These are phyloP conservation scores for Fundulus diaphanus DNA, from an alignment of 2,797 vertebrate species.

Conservation along the genomic window DNA sequence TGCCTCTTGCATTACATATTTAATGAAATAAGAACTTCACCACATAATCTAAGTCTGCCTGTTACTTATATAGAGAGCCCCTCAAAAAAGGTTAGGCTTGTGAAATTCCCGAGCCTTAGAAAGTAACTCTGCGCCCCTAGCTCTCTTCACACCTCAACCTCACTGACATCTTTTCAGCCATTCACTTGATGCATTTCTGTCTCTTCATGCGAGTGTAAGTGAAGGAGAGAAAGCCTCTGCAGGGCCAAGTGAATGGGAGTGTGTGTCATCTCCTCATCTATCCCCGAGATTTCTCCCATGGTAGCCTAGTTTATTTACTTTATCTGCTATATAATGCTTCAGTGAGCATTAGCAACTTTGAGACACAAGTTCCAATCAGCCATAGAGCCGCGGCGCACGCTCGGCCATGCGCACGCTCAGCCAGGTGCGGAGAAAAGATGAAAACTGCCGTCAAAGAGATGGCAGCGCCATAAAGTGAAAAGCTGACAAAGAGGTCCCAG, in stretches of 20 bases:
- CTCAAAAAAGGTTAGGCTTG: conserved; percentile 83
- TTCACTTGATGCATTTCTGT: conserved; percentile 49
- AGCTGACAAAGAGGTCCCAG: conserved; percentile 65
- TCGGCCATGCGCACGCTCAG: conserved; percentile 60
- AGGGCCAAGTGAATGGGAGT: conserved; percentile 33
- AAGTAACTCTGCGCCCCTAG: conserved; percentile 54
- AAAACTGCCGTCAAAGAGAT: conserved; percentile 56
- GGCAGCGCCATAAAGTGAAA: conserved; percentile 47
- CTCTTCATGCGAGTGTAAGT: conserved; percentile 49
- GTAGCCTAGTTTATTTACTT: conserved; percentile 98
- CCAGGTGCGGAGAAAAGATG: conserved; percentile 74
- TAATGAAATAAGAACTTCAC: conserved; percentile 23
- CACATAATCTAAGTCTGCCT: conserved; percentile 60
- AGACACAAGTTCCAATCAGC: conserved; percentile 93
- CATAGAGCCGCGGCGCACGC: conserved; percentile 70
- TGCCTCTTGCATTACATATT: neutral
- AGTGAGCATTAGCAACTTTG: conserved; percentile 93
- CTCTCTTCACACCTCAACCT: conserved; percentile 66
- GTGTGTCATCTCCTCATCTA: conserved; percentile 86
- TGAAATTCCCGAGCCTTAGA: conserved; percentile 79
- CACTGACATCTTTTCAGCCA: conserved; percentile 56
- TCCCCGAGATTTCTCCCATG: conserved; percentile 90
- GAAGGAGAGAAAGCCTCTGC: conserved; percentile 37
- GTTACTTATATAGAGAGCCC: conserved; percentile 69
- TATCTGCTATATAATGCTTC: conserved; percentile 98